Percentiles rank a stretch among this genome's conserved stretches.
Conservation (phyloP, 2,797 vertebrate genomes). For the Microctenopoma steveboyesi region DNA sequence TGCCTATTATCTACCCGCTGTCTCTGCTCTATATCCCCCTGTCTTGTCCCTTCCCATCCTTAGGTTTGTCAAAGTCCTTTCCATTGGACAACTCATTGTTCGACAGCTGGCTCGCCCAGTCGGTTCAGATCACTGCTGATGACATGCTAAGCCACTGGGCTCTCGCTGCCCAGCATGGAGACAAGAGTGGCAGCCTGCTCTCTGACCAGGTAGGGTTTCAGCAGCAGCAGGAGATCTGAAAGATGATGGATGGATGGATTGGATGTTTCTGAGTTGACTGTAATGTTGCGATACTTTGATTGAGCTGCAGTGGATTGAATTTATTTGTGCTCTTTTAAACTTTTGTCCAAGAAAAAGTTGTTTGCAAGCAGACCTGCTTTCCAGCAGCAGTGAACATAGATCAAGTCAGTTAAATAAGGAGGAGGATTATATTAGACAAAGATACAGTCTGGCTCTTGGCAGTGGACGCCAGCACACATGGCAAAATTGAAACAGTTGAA, state of each 20-base stretch:
- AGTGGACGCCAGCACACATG: slow-evolving; percentile 9
- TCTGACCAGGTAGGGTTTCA: slow-evolving; percentile 85
- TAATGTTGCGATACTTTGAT: background rate
- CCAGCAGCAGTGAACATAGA: background rate
- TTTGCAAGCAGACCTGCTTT: background rate
- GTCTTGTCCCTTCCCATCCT: background rate
- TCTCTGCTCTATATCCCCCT: background rate
- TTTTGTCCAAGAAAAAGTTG: background rate
- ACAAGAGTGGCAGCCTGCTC: slow-evolving; percentile 88
- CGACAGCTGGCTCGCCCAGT: slow-evolving; percentile 96
- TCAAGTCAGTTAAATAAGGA: slow-evolving; percentile 3
- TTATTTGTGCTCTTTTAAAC: background rate
- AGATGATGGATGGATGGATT: background rate
- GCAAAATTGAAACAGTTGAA: slow-evolving; percentile 34
- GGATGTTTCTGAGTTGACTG: background rate
- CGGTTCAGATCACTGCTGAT: slow-evolving; percentile 94
- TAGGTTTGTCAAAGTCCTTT: slow-evolving; percentile 93
- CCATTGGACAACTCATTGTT: slow-evolving; percentile 94
- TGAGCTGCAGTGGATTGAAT: background rate
- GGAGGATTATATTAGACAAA: background rate
- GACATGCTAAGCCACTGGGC: slow-evolving; percentile 97
- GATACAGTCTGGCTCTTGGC: slow-evolving; percentile 18
- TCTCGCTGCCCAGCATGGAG: slow-evolving; percentile 87
- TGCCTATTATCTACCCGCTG: slow-evolving; percentile 1
- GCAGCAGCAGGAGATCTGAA: slow-evolving; percentile 1